Conservation (phyloP, 2,113 vertebrate species). For the Oceanodroma tethys region DNA sequence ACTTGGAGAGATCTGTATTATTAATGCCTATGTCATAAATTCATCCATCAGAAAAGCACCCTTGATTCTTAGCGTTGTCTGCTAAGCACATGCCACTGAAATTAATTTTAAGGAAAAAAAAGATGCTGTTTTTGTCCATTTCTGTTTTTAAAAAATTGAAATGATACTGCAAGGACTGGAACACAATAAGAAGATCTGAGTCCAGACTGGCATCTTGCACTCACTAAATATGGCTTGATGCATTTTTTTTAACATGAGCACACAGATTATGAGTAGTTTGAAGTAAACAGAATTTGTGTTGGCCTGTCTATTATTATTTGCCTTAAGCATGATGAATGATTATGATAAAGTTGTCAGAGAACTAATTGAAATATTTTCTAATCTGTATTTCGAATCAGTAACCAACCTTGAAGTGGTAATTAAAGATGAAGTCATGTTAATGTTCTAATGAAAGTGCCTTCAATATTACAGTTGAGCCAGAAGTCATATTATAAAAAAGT, state of each 20-base stretch:
- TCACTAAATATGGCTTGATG: background rate
- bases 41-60: background rate
- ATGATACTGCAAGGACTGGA: background rate
- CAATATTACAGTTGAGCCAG: background rate
- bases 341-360: background rate
- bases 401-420: background rate
- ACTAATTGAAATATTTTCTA: background rate
- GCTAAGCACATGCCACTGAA: background rate
- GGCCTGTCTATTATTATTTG: background rate
- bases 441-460: background rate
- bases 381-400: slow-evolving; percentile 24
- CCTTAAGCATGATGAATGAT: background rate
- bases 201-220: background rate
- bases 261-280: background rate
- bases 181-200: background rate
- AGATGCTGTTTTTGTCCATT: background rate
- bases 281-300: background rate
- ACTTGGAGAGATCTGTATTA: background rate
- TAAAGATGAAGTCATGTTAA: slow-evolving; percentile 38
- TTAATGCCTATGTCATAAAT: background rate
- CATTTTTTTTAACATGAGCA: background rate
- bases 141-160: background rate
- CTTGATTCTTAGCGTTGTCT: background rate
- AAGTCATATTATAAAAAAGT: background rate
- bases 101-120: background rate